Evolutionary conservation across 2,113 vertebrate genomes (phyloP), one percentile per base, ranked within the genome.

Genomic region (Micromys minutus): DNA sequence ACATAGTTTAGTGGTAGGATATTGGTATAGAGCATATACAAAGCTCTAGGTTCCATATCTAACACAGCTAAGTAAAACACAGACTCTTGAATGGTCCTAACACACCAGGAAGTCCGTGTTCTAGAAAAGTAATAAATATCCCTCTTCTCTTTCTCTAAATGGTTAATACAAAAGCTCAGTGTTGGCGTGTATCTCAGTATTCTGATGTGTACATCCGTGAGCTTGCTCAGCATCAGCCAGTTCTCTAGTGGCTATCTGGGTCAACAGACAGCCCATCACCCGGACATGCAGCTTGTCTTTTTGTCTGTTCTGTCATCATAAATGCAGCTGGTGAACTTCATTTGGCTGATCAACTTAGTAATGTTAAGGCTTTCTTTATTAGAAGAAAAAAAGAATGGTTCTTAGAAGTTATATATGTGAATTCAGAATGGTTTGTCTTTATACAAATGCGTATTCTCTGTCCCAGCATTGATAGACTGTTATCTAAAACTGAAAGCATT

Each of bases 321-420:
- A 71, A 81, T 92, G 92, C 45, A 69, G 11, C 71, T 3, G 65
- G 36, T 29, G 75, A 50, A 63, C 77, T n/a, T 94, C 26, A n/a
- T 29, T 87, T 69, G 74, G 24, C 26, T 72, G 31, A 36, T 22
- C 34, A 74, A 59, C 87, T 89, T 47, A 91, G 45, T 34, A 83
- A 15, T 93, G 94, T 92, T 91, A 84, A 97, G 74, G 16, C 29
- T 2, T 92, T 93, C 79, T 89, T 84, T 93, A 84, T 69, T 83
- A 69, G 34, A 52, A 63, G 87, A 61, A 80, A 80, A 36, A 87
- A 95, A 76, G 31, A 55, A 80, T 86, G 21, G 8, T 74, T 89
- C 45, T 80, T 91, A 26, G 31, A 59, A 92, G 29, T 86, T 24
- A 88, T 47, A 0, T 21, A 47, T 91, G 39, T 36, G 67, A 45